These are phyloP conservation scores for Taenaris catops DNA, from an alignment of 2,888 invertebrate species.

Conservation along the genomic window DNA sequence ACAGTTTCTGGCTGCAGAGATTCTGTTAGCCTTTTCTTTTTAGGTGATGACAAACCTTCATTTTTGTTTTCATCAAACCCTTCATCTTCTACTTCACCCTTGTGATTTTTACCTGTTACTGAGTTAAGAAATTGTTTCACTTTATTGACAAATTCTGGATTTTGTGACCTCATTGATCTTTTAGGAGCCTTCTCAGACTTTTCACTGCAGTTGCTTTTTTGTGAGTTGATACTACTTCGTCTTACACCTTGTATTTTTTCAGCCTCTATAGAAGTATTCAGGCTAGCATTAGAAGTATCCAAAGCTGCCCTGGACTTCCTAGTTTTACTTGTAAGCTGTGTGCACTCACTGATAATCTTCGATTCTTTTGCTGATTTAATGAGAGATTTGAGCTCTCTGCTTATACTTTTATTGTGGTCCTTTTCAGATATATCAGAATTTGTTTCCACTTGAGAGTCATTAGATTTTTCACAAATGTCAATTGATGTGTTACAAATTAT, in stretches of 20 bases:
- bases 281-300: constrained; percentile 62
- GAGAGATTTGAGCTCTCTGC: constrained; percentile 81
- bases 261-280: constrained; percentile 54
- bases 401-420: constrained; percentile 62
- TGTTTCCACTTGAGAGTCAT: constrained; percentile 47
- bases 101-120: constrained; percentile 56
- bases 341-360: constrained; percentile 81
- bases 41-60: constrained; percentile 28
- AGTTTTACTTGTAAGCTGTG: constrained; percentile 70
- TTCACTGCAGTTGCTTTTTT: constrained; percentile 56
- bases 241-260: constrained; percentile 47
- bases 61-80: constrained; percentile 40
- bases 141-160: constrained; percentile 82
- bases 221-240: constrained; percentile 53
- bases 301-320: constrained; percentile 62
- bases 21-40: constrained; percentile 32
- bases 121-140: constrained; percentile 81
- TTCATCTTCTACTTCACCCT: constrained; percentile 43
- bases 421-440: constrained; percentile 48
- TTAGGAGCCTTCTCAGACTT: constrained; percentile 53
- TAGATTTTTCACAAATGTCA: constrained; percentile 36
- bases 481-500: constrained; percentile 9
- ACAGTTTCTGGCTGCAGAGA: constrained; percentile 24
- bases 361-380: constrained; percentile 85
- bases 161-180: constrained; percentile 81